phyloP scores from a whole-genome alignment of 1,140 invertebrate genomes.

The Orchestia grillus region DNA sequence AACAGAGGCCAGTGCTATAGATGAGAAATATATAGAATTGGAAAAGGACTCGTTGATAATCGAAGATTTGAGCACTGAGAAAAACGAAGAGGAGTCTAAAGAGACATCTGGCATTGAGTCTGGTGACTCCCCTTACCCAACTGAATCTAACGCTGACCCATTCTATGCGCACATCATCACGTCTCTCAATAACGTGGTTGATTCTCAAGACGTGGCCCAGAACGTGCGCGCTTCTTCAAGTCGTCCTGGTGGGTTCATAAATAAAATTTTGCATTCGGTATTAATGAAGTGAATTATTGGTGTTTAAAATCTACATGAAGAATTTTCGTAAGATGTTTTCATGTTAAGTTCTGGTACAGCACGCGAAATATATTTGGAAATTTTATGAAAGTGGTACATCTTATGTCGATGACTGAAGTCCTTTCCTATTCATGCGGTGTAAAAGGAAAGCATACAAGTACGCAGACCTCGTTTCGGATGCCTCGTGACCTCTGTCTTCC shows the following conservation, averaged over 20 bases:
- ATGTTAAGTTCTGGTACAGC: neutral
- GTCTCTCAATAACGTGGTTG: conserved; percentile 39
- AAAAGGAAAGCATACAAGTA: too few species aligned
- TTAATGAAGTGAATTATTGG: too few species aligned
- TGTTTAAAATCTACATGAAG: too few species aligned
- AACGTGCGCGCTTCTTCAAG: neutral
- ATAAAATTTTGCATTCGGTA: neutral
- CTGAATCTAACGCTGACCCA: neutral
- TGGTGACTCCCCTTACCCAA: neutral
- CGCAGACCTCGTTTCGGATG: too few species aligned
- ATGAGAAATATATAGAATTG: neutral
- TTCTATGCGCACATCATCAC: conserved; percentile 1
- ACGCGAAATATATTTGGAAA: neutral
- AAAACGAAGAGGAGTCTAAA: neutral
- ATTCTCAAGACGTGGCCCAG: neutral
- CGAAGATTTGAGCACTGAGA: neutral
- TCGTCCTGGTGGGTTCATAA: neutral
- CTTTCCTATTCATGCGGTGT: neutral
- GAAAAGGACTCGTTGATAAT: neutral
- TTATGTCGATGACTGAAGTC: neutral
- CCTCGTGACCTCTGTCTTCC: too few species aligned
- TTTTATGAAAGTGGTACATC: neutral
- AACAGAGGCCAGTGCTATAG: neutral
- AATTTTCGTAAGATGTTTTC: neutral
- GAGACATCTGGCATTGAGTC: neutral